Evolutionary conservation across 2,888 invertebrate species (phyloP), one percentile per base, ranked within the genome.

Genomic region (Urechis unicinctus): DNA sequence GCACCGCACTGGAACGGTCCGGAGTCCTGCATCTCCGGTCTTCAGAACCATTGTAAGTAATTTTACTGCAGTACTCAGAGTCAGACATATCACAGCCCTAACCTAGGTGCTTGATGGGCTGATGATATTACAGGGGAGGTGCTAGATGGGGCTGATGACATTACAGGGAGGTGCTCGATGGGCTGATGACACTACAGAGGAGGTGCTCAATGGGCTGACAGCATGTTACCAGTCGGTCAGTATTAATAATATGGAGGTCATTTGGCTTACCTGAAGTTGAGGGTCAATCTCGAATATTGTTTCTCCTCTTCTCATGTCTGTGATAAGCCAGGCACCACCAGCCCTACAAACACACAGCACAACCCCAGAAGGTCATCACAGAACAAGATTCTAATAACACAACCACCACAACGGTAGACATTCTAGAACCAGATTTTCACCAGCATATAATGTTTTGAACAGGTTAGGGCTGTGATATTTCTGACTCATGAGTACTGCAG

Each of bases 1-100:
- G 88, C 91, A 0, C 91, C 92, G 61, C 86, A 88, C 54, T 91
- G 91, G 86, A 91, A 91, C 69, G 92, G 91, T 0, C 83, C 43
- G 90, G 90, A 0, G 85, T 93, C 1, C 80, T 91, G 3, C 86
- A 89, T 67, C 83, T 89, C 55, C 81, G 93, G 52, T 84, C 85
- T 62, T 83, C 85, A 61, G 84, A 87, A 65, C 80, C 83, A n/a
- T 81, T 83, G 85, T 86, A 74, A 78, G 78, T 73, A 36, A 9
- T 17, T 9, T 36, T 36, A 36, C 36, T 17, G 9, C 17, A 17
- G 36, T 25, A 25, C 13, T 13, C 48, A 17, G 36, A 9, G 9
- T n/a, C 1, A 41, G 41, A 41, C n/a, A 41, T 41, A 13, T 41
- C 41, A 41, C 1, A 45, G 22, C 26, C 45, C 2, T 45, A 13